These are phyloP conservation scores for Hyla sarda DNA, from an alignment of 2,113 vertebrate genomes.

Conservation along the genomic window DNA sequence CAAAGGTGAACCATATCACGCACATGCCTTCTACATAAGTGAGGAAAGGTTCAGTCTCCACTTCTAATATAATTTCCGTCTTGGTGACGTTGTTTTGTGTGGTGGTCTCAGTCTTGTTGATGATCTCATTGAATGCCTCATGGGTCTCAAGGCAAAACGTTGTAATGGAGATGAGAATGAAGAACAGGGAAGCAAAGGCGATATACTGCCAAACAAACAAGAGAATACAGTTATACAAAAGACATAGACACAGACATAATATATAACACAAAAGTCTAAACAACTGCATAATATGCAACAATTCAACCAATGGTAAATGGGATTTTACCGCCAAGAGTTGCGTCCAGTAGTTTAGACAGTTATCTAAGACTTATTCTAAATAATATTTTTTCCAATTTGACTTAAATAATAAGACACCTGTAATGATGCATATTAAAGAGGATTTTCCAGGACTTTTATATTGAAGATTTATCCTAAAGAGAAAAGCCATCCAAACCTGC, in stretches of 20 bases:
- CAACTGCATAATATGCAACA: conserved; percentile 7
- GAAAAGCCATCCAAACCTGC: too few relatives aligned
- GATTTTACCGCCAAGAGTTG: not conserved
- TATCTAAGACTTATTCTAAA: too few relatives aligned
- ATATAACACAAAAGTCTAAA: conserved; percentile 38
- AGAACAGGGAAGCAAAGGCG: conserved; percentile 86
- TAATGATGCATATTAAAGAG: not conserved
- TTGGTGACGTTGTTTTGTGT: conserved; percentile 79
- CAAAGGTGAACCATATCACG: conserved; percentile 82
- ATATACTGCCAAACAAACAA: conserved; percentile 80
- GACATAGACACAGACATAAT: conserved; percentile 46
- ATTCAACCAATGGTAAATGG: not conserved
- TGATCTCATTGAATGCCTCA: conserved; percentile 91
- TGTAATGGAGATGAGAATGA: conserved; percentile 98
- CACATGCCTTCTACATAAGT: conserved; percentile 82
- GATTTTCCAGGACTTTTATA: too few relatives aligned
- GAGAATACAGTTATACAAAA: conserved; percentile 58
- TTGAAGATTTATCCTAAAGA: too few relatives aligned
- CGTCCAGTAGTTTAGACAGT: not conserved
- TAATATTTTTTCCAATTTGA: not conserved
- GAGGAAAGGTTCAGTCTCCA: conserved; percentile 79
- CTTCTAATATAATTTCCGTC: conserved; percentile 78
- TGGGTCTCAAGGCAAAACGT: conserved; percentile 99
- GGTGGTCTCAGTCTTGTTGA: conserved; percentile 87
- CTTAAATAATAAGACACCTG: not conserved